A percentile compares a stretch with the other conserved stretches of the same genome.
These are phyloP conservation scores for Aselliscus stoliczkanus DNA, from an alignment of 2,797 vertebrate genomes.

Conservation along the genomic window DNA sequence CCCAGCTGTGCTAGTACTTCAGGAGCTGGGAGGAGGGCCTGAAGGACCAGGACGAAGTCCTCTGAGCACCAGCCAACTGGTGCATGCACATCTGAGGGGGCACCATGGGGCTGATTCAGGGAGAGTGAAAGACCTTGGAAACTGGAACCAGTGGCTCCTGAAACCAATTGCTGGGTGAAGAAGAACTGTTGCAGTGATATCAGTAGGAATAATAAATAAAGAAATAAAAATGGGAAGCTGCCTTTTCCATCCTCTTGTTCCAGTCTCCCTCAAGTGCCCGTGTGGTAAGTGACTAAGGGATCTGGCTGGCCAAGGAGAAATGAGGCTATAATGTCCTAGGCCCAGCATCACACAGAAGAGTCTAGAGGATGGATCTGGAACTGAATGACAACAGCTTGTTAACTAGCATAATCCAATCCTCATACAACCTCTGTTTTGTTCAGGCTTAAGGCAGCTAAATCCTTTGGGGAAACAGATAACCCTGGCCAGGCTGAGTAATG, in stretches of 20 bases:
- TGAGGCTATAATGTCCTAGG: background rate
- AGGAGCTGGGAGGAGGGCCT: background rate
- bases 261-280: background rate
- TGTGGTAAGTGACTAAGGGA: background rate
- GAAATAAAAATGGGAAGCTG: too few species aligned
- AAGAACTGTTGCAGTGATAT: accelerated
- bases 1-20: background rate
- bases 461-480: background rate
- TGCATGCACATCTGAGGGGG: background rate
- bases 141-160: background rate
- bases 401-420: background rate
- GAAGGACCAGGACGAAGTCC: too few species aligned
- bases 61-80: background rate
- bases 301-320: background rate
- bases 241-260: background rate
- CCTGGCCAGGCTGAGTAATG: background rate
- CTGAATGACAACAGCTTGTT: background rate
- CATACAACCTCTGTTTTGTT: background rate
- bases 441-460: background rate
- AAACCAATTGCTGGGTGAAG: too few species aligned
- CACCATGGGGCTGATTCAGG: background rate
- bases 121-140: background rate
- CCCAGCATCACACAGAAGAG: background rate
- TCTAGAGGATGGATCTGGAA: background rate
- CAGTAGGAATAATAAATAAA: background rate